Percentiles rank a stretch among this genome's conserved stretches.
These are phyloP conservation scores for Sebastes aleutianus DNA, from an alignment of 2,797 vertebrate genomes.

Conservation along the genomic window DNA sequence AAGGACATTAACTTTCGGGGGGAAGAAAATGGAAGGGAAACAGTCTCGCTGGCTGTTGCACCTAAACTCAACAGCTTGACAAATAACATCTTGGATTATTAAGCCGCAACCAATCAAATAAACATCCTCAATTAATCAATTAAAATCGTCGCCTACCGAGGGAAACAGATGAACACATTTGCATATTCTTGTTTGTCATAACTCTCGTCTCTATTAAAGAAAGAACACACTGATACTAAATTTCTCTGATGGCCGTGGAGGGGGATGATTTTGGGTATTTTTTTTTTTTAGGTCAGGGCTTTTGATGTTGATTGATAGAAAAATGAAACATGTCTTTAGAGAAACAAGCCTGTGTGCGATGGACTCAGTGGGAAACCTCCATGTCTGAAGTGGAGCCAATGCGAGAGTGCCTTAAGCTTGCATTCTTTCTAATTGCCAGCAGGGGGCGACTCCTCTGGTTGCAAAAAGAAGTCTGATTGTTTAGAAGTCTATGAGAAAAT, in stretches of 20 bases:
- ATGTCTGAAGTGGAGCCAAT: background rate
- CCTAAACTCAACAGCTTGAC: slow-evolving; percentile 65
- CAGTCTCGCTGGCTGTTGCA: slow-evolving; percentile 22
- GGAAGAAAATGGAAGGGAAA: slow-evolving; percentile 12
- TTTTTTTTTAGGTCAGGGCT: slow-evolving; percentile 14
- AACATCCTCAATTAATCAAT: slow-evolving; percentile 80
- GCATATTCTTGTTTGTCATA: slow-evolving; percentile 67
- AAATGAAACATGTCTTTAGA: slow-evolving; percentile 15
- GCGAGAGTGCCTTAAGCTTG: background rate
- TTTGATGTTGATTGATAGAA: slow-evolving; percentile 39
- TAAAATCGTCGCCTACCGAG: slow-evolving; percentile 65
- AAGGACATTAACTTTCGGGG: slow-evolving; percentile 31
- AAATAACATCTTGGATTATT: slow-evolving; percentile 73
- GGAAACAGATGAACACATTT: slow-evolving; percentile 74
- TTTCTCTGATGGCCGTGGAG: slow-evolving; percentile 14
- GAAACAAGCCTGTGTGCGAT: background rate
- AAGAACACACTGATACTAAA: slow-evolving; percentile 18
- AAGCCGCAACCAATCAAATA: slow-evolving; percentile 74
- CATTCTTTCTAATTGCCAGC: background rate
- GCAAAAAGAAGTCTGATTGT: background rate
- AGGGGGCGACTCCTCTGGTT: background rate
- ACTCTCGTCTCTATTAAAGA: slow-evolving; percentile 50
- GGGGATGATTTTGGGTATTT: background rate
- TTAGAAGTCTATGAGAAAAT: background rate
- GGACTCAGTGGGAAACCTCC: background rate